phyloP scores from a whole-genome alignment of 2,888 invertebrate genomes.

The Anodontia alba region DNA sequence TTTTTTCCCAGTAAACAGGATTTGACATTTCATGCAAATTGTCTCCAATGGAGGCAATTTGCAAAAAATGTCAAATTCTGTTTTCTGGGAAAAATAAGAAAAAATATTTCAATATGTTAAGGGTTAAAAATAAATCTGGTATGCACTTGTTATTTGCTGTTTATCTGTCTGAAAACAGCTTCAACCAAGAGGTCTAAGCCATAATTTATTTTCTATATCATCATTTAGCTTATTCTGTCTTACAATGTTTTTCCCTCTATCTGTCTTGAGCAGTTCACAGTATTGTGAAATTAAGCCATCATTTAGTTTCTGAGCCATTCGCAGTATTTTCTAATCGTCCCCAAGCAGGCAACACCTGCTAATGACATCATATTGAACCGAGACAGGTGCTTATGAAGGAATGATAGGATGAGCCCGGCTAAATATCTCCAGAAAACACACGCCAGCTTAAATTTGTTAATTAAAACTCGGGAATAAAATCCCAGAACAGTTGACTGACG shows the following conservation, averaged over 20 bases:
- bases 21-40: too few species aligned
- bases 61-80: too few species aligned
- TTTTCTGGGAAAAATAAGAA: too few species aligned
- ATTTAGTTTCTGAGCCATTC: not conserved
- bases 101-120: too few species aligned
- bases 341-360: conserved; percentile 17
- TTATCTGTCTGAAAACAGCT: too few species aligned
- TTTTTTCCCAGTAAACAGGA: too few species aligned
- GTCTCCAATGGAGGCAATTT: too few species aligned
- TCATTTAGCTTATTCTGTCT: not conserved
- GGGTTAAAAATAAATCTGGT: too few species aligned
- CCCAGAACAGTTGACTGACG: not conserved
- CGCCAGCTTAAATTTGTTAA: conserved; percentile 8
- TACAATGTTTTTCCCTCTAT: not conserved
- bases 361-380: conserved; percentile 7
- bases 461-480: conserved; percentile 11
- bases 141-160: too few species aligned
- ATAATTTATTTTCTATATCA: too few species aligned
- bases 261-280: not conserved
- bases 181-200: too few species aligned
- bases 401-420: conserved; percentile 10
- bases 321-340: conserved; percentile 16
- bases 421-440: conserved; percentile 15
- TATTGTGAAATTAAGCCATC: conserved; percentile 8
- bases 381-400: conserved; percentile 8